These are phyloP conservation scores for Troides helena DNA, from an alignment of 2,888 invertebrate species.

Conservation along the genomic window DNA sequence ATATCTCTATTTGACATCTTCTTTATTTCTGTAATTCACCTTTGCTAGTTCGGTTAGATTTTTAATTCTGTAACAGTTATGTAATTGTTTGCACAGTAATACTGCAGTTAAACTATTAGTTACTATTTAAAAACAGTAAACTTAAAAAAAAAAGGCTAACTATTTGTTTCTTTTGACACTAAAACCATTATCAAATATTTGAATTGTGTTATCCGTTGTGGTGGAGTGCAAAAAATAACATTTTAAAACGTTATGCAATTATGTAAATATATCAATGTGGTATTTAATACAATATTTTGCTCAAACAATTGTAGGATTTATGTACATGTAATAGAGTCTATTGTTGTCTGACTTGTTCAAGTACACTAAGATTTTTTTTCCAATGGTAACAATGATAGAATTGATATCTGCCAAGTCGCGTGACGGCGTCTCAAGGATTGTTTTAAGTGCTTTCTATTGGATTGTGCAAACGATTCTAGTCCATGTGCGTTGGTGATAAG, in stretches of 20 bases:
- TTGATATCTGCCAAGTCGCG: conserved; percentile 28
- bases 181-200: conserved; percentile 20
- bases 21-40: no score
- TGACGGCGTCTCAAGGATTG: conserved; percentile 26
- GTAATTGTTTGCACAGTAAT: no score
- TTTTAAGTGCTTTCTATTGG: conserved; percentile 28
- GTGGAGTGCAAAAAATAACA: conserved; percentile 16
- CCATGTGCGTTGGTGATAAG: conserved; percentile 1
- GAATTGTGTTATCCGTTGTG: conserved; percentile 3
- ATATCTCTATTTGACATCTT: no score
- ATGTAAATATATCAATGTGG: conserved; percentile 2
- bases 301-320: background rate
- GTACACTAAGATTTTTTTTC: conserved; percentile 11
- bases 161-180: conserved; percentile 5
- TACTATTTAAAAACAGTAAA: no score
- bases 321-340: conserved; percentile 4
- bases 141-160: background rate
- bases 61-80: no score
- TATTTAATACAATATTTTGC: background rate
- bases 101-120: no score
- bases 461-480: conserved; percentile 17
- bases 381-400: conserved; percentile 8
- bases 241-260: conserved; percentile 13
- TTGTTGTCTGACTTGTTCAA: conserved; percentile 11
- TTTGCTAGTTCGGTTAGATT: no score